Evolutionary conservation across 2,888 invertebrate genomes (phyloP).

Genomic region (Aspidiotus rigidus): DNA sequence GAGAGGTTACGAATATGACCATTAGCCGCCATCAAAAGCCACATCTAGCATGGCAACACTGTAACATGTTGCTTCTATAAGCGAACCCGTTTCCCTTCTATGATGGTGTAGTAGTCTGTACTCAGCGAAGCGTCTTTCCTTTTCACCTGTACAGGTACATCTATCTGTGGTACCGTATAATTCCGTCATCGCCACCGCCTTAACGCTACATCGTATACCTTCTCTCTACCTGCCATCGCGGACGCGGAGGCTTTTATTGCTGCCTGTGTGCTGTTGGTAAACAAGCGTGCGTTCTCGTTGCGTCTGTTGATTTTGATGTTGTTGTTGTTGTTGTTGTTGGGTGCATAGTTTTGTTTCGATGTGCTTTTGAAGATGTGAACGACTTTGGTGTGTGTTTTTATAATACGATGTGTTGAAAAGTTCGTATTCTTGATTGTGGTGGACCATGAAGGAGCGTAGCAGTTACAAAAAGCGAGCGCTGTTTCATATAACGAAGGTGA

Average conservation of each 20-base stretch:
- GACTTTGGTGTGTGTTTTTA: slow-evolving; percentile 6
- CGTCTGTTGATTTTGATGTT: slow-evolving; percentile 6
- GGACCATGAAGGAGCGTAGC: slow-evolving; percentile 29
- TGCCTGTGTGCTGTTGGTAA: not conserved
- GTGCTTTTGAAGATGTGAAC: not conserved
- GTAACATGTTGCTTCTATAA: not conserved
- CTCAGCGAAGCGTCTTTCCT: slow-evolving; percentile 29
- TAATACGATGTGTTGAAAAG: too few relatives aligned
- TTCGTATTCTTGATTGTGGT: too few relatives aligned
- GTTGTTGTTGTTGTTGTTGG: not conserved
- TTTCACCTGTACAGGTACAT: slow-evolving; percentile 29
- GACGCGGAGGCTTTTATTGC: too few relatives aligned
- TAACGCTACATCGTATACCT: too few relatives aligned
- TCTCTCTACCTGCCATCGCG: too few relatives aligned
- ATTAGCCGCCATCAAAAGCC: too few relatives aligned
- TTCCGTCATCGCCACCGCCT: too few relatives aligned
- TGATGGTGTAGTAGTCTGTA: not conserved
- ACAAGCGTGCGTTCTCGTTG: not conserved
- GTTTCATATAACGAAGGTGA: slow-evolving; percentile 66
- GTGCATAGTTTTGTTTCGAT: slow-evolving; percentile 3
- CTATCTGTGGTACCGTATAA: not conserved
- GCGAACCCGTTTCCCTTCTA: not conserved
- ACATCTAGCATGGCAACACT: not conserved
- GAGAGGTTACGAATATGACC: too few relatives aligned
- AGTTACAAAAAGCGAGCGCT: slow-evolving; percentile 46